Base-by-base conservation (phyloP, 2,888 invertebrate species). In the Mayetiola destructor region DNA sequence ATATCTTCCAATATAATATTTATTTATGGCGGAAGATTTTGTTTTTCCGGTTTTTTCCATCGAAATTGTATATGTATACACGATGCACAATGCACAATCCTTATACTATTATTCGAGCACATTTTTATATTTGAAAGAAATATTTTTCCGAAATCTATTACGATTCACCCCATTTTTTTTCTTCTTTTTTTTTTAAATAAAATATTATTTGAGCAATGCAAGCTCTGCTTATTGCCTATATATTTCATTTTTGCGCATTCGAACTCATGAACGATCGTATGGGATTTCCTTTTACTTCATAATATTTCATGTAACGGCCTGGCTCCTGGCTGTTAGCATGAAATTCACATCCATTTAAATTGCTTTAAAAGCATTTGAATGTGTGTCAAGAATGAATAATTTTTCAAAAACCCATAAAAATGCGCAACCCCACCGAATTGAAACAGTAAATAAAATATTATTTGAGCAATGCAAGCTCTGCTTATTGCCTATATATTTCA, bases 351-450 rank as follows among this genome's bases (percentile, higher is more conserved):
- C 48, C 48, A 48, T 48, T 48, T 48, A 48, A 48, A 48, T 27
- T 48, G 27, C 27, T 48, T 27, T 27, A 48, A 48, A 48, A 48
- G 27, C 48, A 48, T n/a, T n/a, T 27, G 48, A 48, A 48, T 48
- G 48, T 48, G 48, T 48, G 48, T 48, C 48, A 48, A 48, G 48
- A 48, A 48, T 48, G 27, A 48, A 48, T 48, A 48, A 48, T 48
- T 48, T 48, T 27, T 23, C 21, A 48, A 48, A 27, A 27, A 48
- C 4, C 23, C 48, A 48, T 48, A 48, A 48, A 48, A 42, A 48
- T 27, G 27, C 48, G 23, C 48, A n/a, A n/a, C n/a, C n/a, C n/a
- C n/a, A n/a, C n/a, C n/a, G n/a, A n/a, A n/a, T n/a, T n/a, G n/a
- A n/a, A n/a, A n/a, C n/a, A n/a, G n/a, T 27, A 16, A 48, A 27